Evolutionary conservation across 2,888 invertebrate species (phyloP).

Genomic region (Trichogramma dendrolimi): DNA sequence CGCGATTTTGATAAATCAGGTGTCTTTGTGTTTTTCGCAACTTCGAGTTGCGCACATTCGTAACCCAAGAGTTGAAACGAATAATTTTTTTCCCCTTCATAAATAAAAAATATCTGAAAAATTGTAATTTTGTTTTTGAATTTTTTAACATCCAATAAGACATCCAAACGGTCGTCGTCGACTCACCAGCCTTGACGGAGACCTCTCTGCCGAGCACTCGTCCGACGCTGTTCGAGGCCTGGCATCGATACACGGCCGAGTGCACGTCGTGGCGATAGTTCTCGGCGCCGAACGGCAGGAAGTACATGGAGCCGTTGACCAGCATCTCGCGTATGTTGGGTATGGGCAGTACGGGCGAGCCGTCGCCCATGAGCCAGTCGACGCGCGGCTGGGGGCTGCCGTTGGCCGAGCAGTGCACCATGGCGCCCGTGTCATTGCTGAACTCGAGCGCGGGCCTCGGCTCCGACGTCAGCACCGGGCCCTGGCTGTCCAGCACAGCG

Average conservation of each 20-base stretch:
- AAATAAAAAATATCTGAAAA: too few relatives aligned
- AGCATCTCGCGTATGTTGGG: conserved; percentile 72
- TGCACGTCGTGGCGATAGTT: conserved; percentile 81
- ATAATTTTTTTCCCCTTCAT: too few relatives aligned
- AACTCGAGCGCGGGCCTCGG: conserved; percentile 72
- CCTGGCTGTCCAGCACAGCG: conserved; percentile 57
- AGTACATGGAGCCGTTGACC: conserved; percentile 80
- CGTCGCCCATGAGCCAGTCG: conserved; percentile 74
- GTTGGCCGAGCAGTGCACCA: conserved; percentile 73
- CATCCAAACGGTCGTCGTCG: not conserved
- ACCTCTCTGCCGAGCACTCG: conserved; percentile 79
- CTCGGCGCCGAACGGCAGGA: conserved; percentile 78
- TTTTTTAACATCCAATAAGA: too few relatives aligned
- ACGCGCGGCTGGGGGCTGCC: conserved; percentile 72
- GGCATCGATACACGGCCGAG: conserved; percentile 73
- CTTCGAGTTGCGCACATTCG: too few relatives aligned
- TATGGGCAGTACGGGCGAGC: conserved; percentile 60
- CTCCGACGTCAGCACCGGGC: conserved; percentile 74
- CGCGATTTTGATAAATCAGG: too few relatives aligned
- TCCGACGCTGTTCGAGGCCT: conserved; percentile 64
- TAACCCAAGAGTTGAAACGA: too few relatives aligned
- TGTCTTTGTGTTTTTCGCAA: too few relatives aligned
- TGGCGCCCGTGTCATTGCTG: conserved; percentile 72
- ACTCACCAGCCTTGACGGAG: conserved; percentile 82
- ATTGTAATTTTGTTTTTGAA: too few relatives aligned